Base-by-base conservation (phyloP, 37 sponge, comb jelly and placozoan species). In the Crambe crambe region DNA sequence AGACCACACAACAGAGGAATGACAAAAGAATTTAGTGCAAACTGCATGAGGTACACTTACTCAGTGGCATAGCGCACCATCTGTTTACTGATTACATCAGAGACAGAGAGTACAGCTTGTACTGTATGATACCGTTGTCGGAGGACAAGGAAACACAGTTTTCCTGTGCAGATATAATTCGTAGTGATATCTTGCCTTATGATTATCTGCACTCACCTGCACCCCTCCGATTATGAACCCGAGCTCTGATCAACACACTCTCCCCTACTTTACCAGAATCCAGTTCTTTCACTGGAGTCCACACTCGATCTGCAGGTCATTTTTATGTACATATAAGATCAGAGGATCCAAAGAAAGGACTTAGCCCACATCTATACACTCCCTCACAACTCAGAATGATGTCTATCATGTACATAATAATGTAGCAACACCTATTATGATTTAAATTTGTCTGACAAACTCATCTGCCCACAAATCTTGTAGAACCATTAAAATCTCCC, bases 131-230 rank as follows among this genome's bases (percentile, higher is more conserved):
- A 86, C 41, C 88, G 96, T 43, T 95, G 95, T 47, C 99, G 73
- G 27, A 98, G 75, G 27, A 91, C 85, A 31, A 98, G 37, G 88
- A 98, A 98, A 32, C 99, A 95, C 66, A 93, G 87, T 37, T 95
- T 93, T 18, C 92, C 92, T 91, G 66, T 36, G n/a, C n/a, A n/a
- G n/a, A n/a, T 10, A n/a, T n/a, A n/a, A n/a, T n/a, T n/a, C n/a
- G 31, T 30, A 30, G 26, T 62, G 63, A 30, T 29, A 62, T 62
- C 8, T 29, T 62, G 15, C 30, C 63, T 15, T 12, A 47, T 12
- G 12, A 6, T 9, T 20, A n/a, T 6, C n/a, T 20, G 26, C 61
- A 36, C 92, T 79, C 56, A 89, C 96, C 99, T 60, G 94, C 83
- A 29, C 80, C 85, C 30, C 99, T 44, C 23, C 78, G 80, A 41